These are phyloP conservation scores for Chrysogorgia sp. DNA, from an alignment of 92 coral and sea anemone species.

Conservation along the genomic window DNA sequence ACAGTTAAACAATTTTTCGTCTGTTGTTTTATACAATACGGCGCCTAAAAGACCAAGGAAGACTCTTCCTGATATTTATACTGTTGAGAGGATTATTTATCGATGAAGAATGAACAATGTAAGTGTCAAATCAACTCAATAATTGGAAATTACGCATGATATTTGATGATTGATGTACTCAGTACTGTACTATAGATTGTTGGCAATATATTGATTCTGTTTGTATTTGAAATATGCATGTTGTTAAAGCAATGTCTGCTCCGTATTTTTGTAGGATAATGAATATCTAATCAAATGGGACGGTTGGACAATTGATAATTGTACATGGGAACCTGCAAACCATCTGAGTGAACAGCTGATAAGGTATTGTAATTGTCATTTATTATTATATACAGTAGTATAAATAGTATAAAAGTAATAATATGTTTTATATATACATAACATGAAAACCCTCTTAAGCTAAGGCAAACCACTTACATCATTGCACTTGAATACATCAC, in stretches of 20 bases:
- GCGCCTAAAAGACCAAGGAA: neutral
- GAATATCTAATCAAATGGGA: neutral
- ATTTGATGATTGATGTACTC: neutral
- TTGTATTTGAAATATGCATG: too few relatives aligned
- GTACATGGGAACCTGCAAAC: slow-evolving; percentile 41
- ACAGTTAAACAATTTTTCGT: slow-evolving; percentile 5
- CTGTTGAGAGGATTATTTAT: slow-evolving; percentile 36
- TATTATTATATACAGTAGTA: too few relatives aligned
- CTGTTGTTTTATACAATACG: slow-evolving; percentile 4
- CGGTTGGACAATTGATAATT: neutral
- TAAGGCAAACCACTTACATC: too few relatives aligned
- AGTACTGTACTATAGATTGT: neutral
- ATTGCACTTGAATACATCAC: too few relatives aligned
- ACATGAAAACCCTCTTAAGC: too few relatives aligned
- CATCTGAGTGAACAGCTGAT: slow-evolving; percentile 19
- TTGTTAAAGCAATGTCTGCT: neutral
- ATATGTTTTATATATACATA: too few relatives aligned
- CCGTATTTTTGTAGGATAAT: neutral
- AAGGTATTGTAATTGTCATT: too few relatives aligned
- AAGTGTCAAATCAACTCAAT: slow-evolving; percentile 9
- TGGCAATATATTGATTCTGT: neutral
- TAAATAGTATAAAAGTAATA: too few relatives aligned
- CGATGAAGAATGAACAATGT: slow-evolving; percentile 27
- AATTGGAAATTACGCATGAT: too few relatives aligned
- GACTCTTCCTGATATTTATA: neutral